Conservation (phyloP, 2,888 invertebrate species). For the Polia nebulosa region DNA sequence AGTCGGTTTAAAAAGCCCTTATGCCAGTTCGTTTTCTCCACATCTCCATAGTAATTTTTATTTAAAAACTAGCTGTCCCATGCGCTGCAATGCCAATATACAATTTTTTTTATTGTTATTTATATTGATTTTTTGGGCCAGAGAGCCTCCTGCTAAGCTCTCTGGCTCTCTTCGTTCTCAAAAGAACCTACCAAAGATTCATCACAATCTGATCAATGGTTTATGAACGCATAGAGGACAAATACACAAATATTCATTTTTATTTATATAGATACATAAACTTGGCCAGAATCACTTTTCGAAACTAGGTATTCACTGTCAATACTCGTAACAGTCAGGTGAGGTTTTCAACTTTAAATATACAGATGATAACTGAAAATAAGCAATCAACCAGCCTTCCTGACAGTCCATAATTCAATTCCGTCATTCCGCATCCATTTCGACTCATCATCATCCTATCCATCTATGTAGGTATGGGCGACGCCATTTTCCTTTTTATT, state of each 20-base stretch:
- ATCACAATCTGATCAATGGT: too few species aligned
- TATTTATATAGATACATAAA: too few species aligned
- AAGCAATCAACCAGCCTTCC: not conserved
- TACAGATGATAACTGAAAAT: slow-evolving; percentile 20
- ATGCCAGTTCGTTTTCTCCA: not conserved
- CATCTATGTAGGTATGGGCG: slow-evolving; percentile 4
- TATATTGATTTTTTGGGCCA: too few species aligned
- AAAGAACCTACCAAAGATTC: too few species aligned
- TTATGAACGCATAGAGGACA: too few species aligned
- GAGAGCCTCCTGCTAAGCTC: too few species aligned
- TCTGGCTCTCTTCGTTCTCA: too few species aligned
- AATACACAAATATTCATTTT: too few species aligned
- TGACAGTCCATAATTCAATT: slow-evolving; percentile 20
- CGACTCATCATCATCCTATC: not conserved
- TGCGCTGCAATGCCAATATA: too few species aligned
- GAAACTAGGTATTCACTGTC: not conserved
- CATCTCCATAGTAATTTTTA: not conserved
- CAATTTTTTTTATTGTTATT: too few species aligned
- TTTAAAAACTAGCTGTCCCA: too few species aligned
- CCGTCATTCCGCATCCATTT: slow-evolving; percentile 4
- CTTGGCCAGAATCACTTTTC: not conserved
- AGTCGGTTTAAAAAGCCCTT: too few species aligned
- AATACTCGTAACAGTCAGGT: not conserved
- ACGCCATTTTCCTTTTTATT: slow-evolving; percentile 35
- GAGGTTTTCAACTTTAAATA: not conserved